Evolutionary conservation across 2,888 invertebrate genomes (phyloP).

Genomic region (Halocaridina rubra): DNA sequence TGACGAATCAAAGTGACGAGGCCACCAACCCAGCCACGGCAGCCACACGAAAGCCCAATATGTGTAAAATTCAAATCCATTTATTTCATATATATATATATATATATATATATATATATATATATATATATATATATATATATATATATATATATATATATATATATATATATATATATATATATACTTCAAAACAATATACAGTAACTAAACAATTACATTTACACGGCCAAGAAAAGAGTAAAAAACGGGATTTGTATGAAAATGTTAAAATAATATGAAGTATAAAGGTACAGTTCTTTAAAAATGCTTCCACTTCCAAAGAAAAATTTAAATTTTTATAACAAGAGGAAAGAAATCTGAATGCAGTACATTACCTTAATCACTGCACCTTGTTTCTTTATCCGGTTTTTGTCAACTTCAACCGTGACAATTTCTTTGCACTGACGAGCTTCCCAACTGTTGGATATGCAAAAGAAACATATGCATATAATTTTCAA

Average conservation of each 20-base stretch:
- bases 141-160: slow-evolving; percentile 1
- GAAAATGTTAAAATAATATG: too few species aligned
- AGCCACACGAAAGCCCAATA: too few species aligned
- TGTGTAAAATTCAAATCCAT: too few species aligned
- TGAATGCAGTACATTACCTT: slow-evolving; percentile 32
- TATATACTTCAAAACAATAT: not conserved
- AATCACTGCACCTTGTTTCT: slow-evolving; percentile 31
- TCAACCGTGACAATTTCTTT: slow-evolving; percentile 50
- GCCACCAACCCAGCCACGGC: too few species aligned
- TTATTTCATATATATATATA: too few species aligned
- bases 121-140: slow-evolving; percentile 1
- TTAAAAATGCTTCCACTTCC: too few species aligned
- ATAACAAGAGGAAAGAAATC: not conserved
- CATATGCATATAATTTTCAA: too few species aligned
- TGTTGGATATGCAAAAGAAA: not conserved
- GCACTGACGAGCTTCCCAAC: slow-evolving; percentile 59
- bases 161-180: slow-evolving; percentile 1
- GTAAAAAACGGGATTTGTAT: too few species aligned
- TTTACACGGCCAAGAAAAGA: too few species aligned
- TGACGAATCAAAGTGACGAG: too few species aligned
- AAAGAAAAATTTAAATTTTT: not conserved
- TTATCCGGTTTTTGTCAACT: slow-evolving; percentile 35
- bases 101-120: not conserved
- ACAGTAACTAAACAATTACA: not conserved
- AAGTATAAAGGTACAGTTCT: too few species aligned